Evolutionary conservation across 1,140 invertebrate species (phyloP).

Genomic region (Drosophila aff.): DNA sequence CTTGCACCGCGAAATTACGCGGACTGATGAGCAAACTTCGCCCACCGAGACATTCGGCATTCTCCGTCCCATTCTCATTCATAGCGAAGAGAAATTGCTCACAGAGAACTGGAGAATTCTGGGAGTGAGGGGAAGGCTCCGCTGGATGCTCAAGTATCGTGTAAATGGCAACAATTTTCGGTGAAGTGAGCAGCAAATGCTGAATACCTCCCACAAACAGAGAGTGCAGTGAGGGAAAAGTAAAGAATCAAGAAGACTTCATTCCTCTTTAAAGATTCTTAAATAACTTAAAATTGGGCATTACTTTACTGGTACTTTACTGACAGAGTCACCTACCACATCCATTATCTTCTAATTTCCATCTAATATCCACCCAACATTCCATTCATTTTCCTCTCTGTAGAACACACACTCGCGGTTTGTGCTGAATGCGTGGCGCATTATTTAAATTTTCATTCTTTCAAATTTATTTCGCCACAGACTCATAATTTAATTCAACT

Average conservation of each 20-base stretch:
- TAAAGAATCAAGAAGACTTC: neutral
- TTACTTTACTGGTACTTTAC: neutral
- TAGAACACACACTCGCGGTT: conserved; percentile 22
- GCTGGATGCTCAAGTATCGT: conserved; percentile 55
- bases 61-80: conserved; percentile 34
- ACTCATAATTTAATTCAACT: conserved; percentile 62
- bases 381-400: neutral
- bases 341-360: neutral
- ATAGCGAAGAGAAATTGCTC: conserved; percentile 45
- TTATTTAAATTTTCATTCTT: conserved; percentile 69
- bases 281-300: no score
- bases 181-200: conserved; percentile 35
- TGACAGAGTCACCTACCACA: neutral
- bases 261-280: neutral
- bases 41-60: conserved; percentile 33
- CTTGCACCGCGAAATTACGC: conserved; percentile 68
- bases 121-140: neutral
- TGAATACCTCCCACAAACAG: conserved; percentile 13
- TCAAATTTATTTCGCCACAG: conserved; percentile 60
- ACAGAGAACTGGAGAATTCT: conserved; percentile 9
- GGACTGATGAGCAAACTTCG: conserved; percentile 75
- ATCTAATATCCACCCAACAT: neutral
- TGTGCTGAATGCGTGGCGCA: conserved; percentile 41
- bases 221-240: conserved; percentile 3
- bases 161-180: conserved; percentile 64